Percentiles rank a stretch among this genome's conserved stretches.
phyloP scores from a whole-genome alignment of 2,113 vertebrate species.

The Loxodonta africana region DNA sequence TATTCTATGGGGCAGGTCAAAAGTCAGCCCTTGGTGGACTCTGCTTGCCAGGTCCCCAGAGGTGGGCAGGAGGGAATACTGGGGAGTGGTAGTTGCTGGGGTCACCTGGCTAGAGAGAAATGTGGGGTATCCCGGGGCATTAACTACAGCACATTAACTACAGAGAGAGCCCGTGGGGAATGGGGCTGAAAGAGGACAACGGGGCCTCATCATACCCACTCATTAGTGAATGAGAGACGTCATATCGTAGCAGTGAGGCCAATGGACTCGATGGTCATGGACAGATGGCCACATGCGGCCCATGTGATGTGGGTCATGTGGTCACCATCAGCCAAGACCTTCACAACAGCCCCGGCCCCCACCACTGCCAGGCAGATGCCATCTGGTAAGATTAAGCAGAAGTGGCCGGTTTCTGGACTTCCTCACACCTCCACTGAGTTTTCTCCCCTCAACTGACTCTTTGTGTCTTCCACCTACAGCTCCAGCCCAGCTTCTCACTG shows the following conservation, averaged over 20 bases:
- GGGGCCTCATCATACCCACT: rapidly evolving
- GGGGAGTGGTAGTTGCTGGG: rapidly evolving
- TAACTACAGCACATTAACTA: rapidly evolving
- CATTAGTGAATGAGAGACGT: rapidly evolving
- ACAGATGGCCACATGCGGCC: background rate
- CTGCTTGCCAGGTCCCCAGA: background rate
- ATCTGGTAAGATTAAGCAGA: background rate
- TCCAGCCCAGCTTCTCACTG: background rate
- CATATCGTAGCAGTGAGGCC: rapidly evolving
- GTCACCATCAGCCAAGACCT: background rate
- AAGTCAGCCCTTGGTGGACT: background rate
- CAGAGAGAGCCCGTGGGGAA: rapidly evolving
- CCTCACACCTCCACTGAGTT: background rate
- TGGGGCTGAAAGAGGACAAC: background rate
- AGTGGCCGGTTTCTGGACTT: background rate
- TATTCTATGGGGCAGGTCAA: rapidly evolving
- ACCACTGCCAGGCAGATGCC: background rate
- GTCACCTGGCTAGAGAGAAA: background rate
- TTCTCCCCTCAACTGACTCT: background rate
- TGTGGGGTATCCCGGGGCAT: rapidly evolving
- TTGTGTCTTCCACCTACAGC: background rate
- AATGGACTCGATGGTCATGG: rapidly evolving
- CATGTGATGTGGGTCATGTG: background rate
- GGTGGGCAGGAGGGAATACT: rapidly evolving
- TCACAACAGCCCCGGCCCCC: background rate